Evolutionary conservation across 2,888 invertebrate species (phyloP).

Genomic region (Uropetala carovei): DNA sequence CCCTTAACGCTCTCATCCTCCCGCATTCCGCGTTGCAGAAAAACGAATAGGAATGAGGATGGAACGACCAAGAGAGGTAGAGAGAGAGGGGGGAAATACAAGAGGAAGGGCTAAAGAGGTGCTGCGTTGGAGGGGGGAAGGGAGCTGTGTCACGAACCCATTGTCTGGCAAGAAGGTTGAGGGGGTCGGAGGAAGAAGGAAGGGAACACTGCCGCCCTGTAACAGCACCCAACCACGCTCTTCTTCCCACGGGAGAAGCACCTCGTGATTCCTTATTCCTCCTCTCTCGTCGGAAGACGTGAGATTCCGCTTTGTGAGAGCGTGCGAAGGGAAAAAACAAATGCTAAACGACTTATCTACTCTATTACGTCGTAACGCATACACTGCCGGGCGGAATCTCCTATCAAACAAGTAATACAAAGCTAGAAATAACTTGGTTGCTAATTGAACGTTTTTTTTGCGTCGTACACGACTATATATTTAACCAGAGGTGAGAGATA

Average conservation of each 20-base stretch:
- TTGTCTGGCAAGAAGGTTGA: neutral
- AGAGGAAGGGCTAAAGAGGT: too few species aligned
- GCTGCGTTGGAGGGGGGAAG: neutral
- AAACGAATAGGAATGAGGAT: neutral
- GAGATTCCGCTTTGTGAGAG: too few species aligned
- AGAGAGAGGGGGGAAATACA: too few species aligned
- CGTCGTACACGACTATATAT: too few species aligned
- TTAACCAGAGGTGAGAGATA: too few species aligned
- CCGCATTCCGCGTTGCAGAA: neutral
- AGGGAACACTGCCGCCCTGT: neutral
- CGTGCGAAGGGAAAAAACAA: neutral
- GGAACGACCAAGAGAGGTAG: too few species aligned
- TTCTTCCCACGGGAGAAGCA: neutral
- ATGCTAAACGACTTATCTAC: constrained; percentile 7
- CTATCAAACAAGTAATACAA: too few species aligned
- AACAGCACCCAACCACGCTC: neutral
- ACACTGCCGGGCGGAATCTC: too few species aligned
- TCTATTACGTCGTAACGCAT: neutral
- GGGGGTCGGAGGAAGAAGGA: neutral
- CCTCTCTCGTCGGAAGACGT: too few species aligned
- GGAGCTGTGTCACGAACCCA: constrained; percentile 28
- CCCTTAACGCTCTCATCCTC: neutral
- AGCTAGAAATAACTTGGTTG: too few species aligned
- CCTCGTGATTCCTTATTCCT: too few species aligned
- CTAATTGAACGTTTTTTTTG: too few species aligned